Evolutionary conservation across 2,797 vertebrate species (phyloP).

Genomic region (Schizopygopsis malacanthus): DNA sequence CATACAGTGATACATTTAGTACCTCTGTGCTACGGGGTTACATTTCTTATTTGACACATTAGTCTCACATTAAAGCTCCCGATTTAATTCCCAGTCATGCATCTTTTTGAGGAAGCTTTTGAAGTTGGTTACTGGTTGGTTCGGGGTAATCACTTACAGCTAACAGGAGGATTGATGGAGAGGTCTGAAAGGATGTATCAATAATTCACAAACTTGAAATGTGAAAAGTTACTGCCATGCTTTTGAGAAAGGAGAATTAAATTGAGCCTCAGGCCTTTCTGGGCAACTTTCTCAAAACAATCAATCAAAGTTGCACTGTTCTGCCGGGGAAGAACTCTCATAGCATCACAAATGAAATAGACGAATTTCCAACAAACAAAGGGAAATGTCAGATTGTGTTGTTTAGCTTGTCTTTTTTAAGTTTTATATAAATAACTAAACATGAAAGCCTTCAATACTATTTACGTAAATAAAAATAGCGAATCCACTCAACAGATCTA

Average conservation of each 20-base stretch:
- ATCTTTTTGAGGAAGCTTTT: conserved; percentile 46
- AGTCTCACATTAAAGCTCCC: conserved; percentile 29
- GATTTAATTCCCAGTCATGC: conserved; percentile 36
- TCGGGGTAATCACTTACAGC: conserved; percentile 64
- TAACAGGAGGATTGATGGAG: conserved; percentile 68
- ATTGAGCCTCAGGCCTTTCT: conserved; percentile 43
- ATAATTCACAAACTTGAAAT: conserved; percentile 74
- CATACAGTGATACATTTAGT: conserved; percentile 13
- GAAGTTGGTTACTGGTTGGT: conserved; percentile 54
- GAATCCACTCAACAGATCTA: not conserved
- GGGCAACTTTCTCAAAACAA: conserved; percentile 46
- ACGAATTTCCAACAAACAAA: not conserved
- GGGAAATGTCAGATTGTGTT: not conserved
- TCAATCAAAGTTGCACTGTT: conserved; percentile 41
- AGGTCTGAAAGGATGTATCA: conserved; percentile 69
- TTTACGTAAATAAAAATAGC: not conserved
- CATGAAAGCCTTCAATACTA: not conserved
- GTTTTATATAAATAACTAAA: not conserved
- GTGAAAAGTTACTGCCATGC: conserved; percentile 68
- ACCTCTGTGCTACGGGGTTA: conserved; percentile 10
- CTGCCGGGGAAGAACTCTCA: conserved; percentile 23
- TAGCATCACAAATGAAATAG: not conserved
- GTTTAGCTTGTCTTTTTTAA: not conserved
- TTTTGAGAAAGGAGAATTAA: conserved; percentile 46
- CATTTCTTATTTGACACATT: conserved; percentile 37